Evolutionary conservation across 2,797 vertebrate genomes (phyloP).

Genomic region (Crotalus adamanteus): DNA sequence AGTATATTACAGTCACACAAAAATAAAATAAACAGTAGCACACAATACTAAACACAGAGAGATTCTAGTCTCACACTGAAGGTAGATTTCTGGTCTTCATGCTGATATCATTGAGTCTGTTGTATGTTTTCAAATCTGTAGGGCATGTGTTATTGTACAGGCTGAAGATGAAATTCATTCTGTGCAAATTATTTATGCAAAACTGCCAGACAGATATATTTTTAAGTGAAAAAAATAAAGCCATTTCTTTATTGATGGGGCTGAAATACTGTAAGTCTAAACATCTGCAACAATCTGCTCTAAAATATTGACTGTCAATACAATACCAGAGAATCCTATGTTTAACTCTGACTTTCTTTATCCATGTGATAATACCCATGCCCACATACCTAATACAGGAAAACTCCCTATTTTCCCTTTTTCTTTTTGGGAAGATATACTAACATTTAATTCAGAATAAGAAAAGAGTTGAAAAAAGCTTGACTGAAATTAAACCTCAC

Average conservation of each 20-base stretch:
- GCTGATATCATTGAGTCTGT: too few relatives aligned
- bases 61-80: conserved; percentile 1
- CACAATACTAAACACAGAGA: neutral
- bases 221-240: neutral
- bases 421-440: neutral
- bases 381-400: neutral
- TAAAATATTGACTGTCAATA: neutral
- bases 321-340: neutral
- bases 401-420: neutral
- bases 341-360: neutral
- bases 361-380: neutral
- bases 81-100: neutral
- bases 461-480: neutral
- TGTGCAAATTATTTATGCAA: neutral
- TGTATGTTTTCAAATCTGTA: neutral
- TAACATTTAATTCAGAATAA: neutral
- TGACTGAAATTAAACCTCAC: neutral
- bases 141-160: neutral
- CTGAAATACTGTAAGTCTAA: neutral
- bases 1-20: conserved; percentile 46
- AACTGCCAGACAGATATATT: neutral
- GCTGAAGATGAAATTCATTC: neutral
- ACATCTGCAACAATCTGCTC: neutral
- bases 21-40: neutral
- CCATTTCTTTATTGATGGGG: neutral